phyloP scores from a whole-genome alignment of 2,888 invertebrate genomes.

The Notodonta dromedarius region DNA sequence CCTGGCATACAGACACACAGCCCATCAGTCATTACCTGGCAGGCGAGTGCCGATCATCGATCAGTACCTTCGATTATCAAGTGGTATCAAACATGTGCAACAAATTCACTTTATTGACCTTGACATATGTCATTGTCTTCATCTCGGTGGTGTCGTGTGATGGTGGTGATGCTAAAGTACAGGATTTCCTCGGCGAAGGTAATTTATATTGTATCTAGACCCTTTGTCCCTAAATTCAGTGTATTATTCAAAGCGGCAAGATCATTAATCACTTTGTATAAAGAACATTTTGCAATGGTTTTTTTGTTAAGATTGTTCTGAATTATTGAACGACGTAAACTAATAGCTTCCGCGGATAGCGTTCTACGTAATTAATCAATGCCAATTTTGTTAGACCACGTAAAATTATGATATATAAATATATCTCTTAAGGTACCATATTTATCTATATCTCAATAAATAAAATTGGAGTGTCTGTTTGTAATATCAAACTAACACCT shows the following conservation, averaged over 20 bases:
- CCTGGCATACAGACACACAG: conserved; percentile 66
- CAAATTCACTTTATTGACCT: conserved; percentile 64
- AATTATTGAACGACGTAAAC: not conserved
- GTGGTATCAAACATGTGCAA: conserved; percentile 61
- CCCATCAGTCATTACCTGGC: conserved; percentile 71
- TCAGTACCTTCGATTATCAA: conserved; percentile 33
- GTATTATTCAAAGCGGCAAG: not conserved
- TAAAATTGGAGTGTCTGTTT: too few relatives aligned
- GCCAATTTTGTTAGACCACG: too few relatives aligned
- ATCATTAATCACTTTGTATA: not conserved
- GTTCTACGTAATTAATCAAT: not conserved
- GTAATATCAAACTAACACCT: too few relatives aligned
- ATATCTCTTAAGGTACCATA: too few relatives aligned
- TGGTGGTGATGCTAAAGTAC: conserved; percentile 44
- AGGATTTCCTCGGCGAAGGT: conserved; percentile 67
- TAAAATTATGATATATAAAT: too few relatives aligned
- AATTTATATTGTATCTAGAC: conserved; percentile 18
- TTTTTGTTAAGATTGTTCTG: not conserved
- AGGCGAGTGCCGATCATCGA: conserved; percentile 54
- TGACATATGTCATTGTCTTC: conserved; percentile 67
- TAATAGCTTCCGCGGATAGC: not conserved
- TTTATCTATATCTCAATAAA: too few relatives aligned
- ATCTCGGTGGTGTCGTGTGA: conserved; percentile 67
- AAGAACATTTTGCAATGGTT: not conserved
- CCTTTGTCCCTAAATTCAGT: not conserved